Evolutionary conservation across 2,797 vertebrate genomes (phyloP).

Genomic region (Harpagifer antarcticus): DNA sequence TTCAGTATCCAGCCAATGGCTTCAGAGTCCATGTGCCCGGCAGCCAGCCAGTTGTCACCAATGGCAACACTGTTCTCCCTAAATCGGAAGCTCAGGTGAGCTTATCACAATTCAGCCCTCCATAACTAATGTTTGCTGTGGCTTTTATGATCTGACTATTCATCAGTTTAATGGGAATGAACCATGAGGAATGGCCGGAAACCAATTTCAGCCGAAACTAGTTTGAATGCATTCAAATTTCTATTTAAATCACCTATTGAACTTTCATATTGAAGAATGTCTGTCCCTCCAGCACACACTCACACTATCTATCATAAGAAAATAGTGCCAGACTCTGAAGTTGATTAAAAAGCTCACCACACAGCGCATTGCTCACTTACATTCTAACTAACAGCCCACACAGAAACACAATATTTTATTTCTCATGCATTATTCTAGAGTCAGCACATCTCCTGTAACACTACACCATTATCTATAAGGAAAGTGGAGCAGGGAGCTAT

Average conservation of each 20-base stretch:
- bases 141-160: conserved; percentile 30
- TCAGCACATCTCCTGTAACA: conserved; percentile 46
- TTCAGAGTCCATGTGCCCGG: conserved; percentile 58
- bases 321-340: conserved; percentile 25
- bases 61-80: conserved; percentile 41
- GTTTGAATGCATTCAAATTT: conserved; percentile 36
- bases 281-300: conserved; percentile 29
- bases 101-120: conserved; percentile 4
- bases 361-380: conserved; percentile 2
- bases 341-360: conserved; percentile 29
- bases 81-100: conserved; percentile 64
- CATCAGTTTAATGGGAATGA: conserved; percentile 15
- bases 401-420: conserved; percentile 45
- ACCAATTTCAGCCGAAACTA: conserved; percentile 19
- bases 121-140: conserved; percentile 1
- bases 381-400: not conserved
- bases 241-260: conserved; percentile 33
- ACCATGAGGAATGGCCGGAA: conserved; percentile 1
- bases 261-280: conserved; percentile 17
- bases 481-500: conserved; percentile 8
- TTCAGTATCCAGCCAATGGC: conserved; percentile 76
- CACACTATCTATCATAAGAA: conserved; percentile 6
- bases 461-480: conserved; percentile 43
- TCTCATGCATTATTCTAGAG: conserved; percentile 45
- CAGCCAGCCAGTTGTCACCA: conserved; percentile 56